A percentile compares a stretch with the other conserved stretches of the same genome.
These are phyloP conservation scores for Syncerus caffer DNA, from an alignment of 2,797 vertebrate species.

Conservation along the genomic window DNA sequence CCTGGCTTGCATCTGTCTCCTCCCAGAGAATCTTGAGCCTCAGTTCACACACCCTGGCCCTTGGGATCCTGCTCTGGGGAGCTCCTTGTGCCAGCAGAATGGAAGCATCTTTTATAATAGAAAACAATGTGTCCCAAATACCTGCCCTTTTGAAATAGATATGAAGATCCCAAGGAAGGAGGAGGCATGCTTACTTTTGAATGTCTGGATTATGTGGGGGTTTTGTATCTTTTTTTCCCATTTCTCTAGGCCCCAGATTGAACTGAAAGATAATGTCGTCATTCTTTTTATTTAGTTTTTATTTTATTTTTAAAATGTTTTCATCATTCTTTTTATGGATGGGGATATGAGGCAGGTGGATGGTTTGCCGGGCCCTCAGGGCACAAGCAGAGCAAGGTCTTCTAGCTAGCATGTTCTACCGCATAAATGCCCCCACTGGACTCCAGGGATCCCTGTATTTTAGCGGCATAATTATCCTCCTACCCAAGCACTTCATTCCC, in stretches of 20 bases:
- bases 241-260: neutral
- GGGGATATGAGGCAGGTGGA: neutral
- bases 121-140: neutral
- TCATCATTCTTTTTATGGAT: neutral
- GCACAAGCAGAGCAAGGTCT: neutral
- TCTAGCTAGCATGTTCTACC: neutral
- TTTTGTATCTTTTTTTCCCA: neutral
- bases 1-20: neutral
- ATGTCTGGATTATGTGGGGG: neutral
- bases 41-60: neutral
- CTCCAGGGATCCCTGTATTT: neutral
- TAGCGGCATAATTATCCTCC: neutral
- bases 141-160: neutral
- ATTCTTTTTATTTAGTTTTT: neutral
- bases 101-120: neutral
- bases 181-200: neutral
- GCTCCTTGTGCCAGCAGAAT: neutral
- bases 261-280: neutral
- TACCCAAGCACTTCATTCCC: neutral
- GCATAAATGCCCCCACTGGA: neutral
- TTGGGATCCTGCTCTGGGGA: neutral
- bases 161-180: neutral
- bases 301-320: neutral
- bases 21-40: neutral
- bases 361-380: neutral